A percentile compares a stretch with the other conserved stretches of the same genome.
Conservation (phyloP, 2,113 vertebrate genomes). For the Myodes glareolus region DNA sequence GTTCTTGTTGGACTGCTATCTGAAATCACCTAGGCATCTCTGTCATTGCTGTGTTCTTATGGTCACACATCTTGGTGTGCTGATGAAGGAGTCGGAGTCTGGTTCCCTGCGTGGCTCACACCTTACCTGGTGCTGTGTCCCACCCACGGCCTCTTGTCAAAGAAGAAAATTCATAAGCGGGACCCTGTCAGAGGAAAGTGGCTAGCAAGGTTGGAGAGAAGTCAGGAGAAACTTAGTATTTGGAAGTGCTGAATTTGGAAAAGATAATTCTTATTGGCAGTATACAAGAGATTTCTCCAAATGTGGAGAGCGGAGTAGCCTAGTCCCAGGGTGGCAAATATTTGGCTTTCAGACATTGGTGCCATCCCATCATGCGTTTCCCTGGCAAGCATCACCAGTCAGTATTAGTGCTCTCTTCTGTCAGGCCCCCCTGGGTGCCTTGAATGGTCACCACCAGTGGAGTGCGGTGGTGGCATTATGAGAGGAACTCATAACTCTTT, state of each 20-base stretch:
- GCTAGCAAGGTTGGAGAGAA: not conserved
- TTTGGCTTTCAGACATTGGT: not conserved
- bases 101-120: not conserved
- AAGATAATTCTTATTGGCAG: not conserved
- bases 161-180: not conserved
- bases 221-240: not conserved
- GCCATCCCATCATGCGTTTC: not conserved
- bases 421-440: not conserved
- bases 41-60: not conserved
- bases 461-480: not conserved
- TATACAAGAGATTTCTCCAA: not conserved
- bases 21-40: rapidly evolving
- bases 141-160: not conserved
- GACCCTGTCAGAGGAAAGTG: not conserved
- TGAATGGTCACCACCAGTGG: not conserved
- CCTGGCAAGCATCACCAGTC: too few species aligned
- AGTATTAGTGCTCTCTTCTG: not conserved
- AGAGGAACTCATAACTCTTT: not conserved
- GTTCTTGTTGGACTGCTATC: not conserved
- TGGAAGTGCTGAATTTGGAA: not conserved
- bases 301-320: not conserved
- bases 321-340: too few species aligned
- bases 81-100: not conserved
- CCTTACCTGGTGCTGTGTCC: not conserved
- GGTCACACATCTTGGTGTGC: not conserved